A percentile compares a stretch with the other conserved stretches of the same genome.
Conservation (phyloP, 2,888 invertebrate genomes). For the Drosophila mettleri region DNA sequence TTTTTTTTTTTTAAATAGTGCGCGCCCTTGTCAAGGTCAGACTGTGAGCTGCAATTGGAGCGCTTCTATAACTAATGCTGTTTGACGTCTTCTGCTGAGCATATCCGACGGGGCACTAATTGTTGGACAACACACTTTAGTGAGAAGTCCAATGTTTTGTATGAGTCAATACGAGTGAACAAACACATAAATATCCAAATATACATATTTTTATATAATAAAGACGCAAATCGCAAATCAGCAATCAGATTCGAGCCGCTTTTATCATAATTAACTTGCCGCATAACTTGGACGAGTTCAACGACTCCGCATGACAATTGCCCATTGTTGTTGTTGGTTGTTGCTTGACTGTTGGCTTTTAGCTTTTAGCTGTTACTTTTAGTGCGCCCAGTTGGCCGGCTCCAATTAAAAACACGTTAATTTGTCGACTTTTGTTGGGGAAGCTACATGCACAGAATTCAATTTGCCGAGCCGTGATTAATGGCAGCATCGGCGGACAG, state of each 20-base stretch:
- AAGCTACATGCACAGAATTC: constrained; percentile 60
- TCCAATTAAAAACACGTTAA: constrained; percentile 75
- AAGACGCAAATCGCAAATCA: constrained; percentile 12
- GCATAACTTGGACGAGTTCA: constrained; percentile 55
- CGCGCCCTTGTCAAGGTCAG: constrained; percentile 74
- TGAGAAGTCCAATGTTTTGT: too few species aligned
- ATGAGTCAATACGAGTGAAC: too few species aligned
- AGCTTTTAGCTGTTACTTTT: constrained; percentile 53
- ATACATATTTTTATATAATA: constrained; percentile 11
- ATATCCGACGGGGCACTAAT: too few species aligned
- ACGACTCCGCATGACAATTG: constrained; percentile 63
- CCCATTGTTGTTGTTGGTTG: constrained; percentile 51
- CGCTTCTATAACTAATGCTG: background rate
- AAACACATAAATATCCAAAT: too few species aligned
- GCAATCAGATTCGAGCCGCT: constrained; percentile 24
- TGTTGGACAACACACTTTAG: too few species aligned
- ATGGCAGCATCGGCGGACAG: constrained; percentile 36
- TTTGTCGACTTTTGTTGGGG: constrained; percentile 65
- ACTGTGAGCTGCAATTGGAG: constrained; percentile 26
- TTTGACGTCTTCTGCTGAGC: constrained; percentile 1
- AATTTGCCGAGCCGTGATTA: constrained; percentile 70
- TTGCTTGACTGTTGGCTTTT: constrained; percentile 33
- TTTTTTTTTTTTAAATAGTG: constrained; percentile 27
- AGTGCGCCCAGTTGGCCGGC: constrained; percentile 43
- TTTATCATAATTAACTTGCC: constrained; percentile 51